Conservation (phyloP, 2,797 vertebrate genomes). For the Melanotaenia nigrans region DNA sequence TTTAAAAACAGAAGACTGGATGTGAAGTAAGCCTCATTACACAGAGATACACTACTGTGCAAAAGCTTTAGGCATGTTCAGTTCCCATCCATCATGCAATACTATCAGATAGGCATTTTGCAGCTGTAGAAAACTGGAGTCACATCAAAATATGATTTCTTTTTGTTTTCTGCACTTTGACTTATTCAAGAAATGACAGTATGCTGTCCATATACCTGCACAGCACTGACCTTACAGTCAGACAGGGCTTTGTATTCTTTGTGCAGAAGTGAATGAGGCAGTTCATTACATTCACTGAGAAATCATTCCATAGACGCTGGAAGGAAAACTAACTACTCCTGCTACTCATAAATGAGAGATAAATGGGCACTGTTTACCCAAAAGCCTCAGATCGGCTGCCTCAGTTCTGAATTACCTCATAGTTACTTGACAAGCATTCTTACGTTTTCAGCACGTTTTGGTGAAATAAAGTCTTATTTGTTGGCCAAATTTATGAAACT, state of each 20-base stretch:
- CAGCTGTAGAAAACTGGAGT: slow-evolving; percentile 2
- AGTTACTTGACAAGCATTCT: slow-evolving; percentile 1
- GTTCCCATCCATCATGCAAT: background rate
- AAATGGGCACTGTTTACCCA: background rate
- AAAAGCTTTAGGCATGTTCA: background rate
- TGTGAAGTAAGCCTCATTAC: slow-evolving; percentile 10
- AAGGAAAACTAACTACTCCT: background rate
- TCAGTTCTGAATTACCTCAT: slow-evolving; percentile 20
- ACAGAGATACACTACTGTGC: slow-evolving; percentile 1
- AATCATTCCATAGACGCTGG: background rate
- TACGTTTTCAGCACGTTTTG: slow-evolving; percentile 20
- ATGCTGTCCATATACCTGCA: background rate
- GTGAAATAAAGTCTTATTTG: slow-evolving; percentile 11
- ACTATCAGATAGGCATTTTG: background rate
- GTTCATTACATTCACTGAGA: slow-evolving; percentile 24
- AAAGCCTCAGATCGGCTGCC: background rate
- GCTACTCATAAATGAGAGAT: background rate
- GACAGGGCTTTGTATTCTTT: slow-evolving; percentile 35
- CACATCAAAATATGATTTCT: background rate
- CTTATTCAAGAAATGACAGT: background rate
- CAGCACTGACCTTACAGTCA: slow-evolving; percentile 13
- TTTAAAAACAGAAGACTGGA: slow-evolving; percentile 22
- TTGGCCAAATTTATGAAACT: slow-evolving; percentile 6
- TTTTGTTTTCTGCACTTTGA: background rate
- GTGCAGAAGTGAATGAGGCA: background rate